These are phyloP conservation scores for Alloplasta piceator DNA, from an alignment of 2,888 invertebrate species.

Conservation along the genomic window DNA sequence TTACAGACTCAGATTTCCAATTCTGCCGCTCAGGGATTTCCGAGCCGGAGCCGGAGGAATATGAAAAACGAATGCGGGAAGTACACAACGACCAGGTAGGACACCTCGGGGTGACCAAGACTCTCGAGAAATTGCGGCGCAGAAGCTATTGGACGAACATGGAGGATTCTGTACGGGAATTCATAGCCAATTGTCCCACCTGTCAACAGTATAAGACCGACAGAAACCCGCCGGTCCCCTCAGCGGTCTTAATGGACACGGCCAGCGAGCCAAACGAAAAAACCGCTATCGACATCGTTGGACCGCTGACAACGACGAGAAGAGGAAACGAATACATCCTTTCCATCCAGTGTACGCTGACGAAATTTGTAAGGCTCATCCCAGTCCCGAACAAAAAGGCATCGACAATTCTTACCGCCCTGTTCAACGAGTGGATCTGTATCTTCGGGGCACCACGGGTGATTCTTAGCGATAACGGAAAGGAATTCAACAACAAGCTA, in stretches of 20 bases:
- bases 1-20: constrained; percentile 25
- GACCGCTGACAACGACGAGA: constrained; percentile 43
- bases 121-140: constrained; percentile 28
- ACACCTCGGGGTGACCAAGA: constrained; percentile 27
- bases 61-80: constrained; percentile 19
- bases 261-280: constrained; percentile 42
- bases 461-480: constrained; percentile 21
- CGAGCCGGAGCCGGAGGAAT: constrained; percentile 26
- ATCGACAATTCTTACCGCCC: constrained; percentile 52
- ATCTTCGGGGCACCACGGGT: constrained; percentile 31
- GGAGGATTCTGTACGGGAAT: constrained; percentile 32
- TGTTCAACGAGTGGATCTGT: constrained; percentile 40
- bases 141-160: constrained; percentile 25
- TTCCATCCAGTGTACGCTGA: constrained; percentile 21
- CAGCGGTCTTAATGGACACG: constrained; percentile 38
- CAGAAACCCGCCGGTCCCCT: constrained; percentile 26
- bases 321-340: constrained; percentile 67
- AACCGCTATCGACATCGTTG: constrained; percentile 53
- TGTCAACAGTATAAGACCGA: constrained; percentile 37
- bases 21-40: constrained; percentile 16
- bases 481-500: constrained; percentile 29
- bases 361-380: constrained; percentile 64
- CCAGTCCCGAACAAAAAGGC: constrained; percentile 67
- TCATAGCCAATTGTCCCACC: constrained; percentile 26
- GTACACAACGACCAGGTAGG: constrained; percentile 28